phyloP scores from a whole-genome alignment of 1,140 invertebrate genomes.

The Ceratitis capitata region DNA sequence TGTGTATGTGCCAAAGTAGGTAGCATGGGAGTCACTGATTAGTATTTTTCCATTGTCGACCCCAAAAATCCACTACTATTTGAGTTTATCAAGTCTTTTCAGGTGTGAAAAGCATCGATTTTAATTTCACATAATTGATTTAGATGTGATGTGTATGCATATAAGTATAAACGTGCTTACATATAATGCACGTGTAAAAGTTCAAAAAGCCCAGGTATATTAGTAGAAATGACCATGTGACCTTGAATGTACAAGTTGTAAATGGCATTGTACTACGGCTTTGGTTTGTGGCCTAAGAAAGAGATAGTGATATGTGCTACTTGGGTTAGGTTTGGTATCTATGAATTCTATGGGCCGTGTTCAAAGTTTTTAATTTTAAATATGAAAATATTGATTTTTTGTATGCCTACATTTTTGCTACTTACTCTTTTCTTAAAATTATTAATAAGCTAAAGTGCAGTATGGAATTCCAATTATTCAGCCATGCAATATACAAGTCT shows the following conservation, averaged over 20 bases:
- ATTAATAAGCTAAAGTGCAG: too few relatives aligned
- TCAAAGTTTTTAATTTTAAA: conserved; percentile 20
- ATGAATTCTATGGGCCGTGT: background rate
- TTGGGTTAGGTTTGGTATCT: background rate
- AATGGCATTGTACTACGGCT: background rate
- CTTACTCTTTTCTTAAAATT: background rate
- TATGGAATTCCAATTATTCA: too few relatives aligned
- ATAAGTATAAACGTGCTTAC: background rate
- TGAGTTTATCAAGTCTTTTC: background rate
- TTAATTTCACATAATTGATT: background rate
- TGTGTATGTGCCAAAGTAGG: background rate
- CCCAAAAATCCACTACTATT: background rate
- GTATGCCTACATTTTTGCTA: background rate
- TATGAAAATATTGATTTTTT: background rate
- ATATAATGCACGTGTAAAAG: background rate
- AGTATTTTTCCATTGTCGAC: conserved; percentile 21
- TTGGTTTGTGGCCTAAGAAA: background rate
- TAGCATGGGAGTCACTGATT: background rate
- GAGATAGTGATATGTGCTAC: background rate
- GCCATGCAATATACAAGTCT: too few relatives aligned
- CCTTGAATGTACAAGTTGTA: conserved; percentile 29
- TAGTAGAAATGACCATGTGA: conserved; percentile 5
- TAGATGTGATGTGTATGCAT: background rate
- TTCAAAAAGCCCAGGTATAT: background rate
- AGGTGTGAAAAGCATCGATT: background rate